Base-by-base conservation (phyloP, 2,113 vertebrate species). In the Piliocolobus tephrosceles region DNA sequence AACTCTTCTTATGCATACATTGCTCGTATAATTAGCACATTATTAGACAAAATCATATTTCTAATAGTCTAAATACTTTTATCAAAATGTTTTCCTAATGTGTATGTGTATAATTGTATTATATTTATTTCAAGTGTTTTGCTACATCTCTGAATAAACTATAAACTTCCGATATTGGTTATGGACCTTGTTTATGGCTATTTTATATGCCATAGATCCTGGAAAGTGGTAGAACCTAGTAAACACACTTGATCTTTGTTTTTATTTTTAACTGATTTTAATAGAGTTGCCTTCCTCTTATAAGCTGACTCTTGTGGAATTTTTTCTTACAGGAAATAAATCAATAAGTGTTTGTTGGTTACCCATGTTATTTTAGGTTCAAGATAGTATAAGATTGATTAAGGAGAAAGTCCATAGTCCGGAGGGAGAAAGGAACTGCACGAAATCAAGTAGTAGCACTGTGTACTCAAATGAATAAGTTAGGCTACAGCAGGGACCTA, bases 211-310 rank as follows among this genome's bases (percentile, higher is more conserved):
- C 10, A 40, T 35, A 73, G 64, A 50, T 81, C 27, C 2, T 1
- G 61, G 66, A 92, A 88, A 88, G 47, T 95, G 76, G 8, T 58
- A 45, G 52, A 40, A 90, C 32, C 4, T 13, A 72, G 22, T 45
- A 68, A 84, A 70, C 4, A 50, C 20, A 64, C 89, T 6, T 84
- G 4, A 81, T 84, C 25, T 94, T 81, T 68, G 35, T 57, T 45
- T 47, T 92, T 82, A 38, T 81, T 83, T 94, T 82, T 66, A 81
- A 88, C 16, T 90, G n/a, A 75, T 73, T 88, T 97, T 87, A 83
- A 40, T 88, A 88, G 61, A 57, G 4, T 57, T 91, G 2, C 17
- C 45, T 6, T 95, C 38, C 90, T 79, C 88, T 85, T 88, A 66
- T 64, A 47, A 79, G 13, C 5, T 92, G 76, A 8, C 17, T 88